Conservation (phyloP, 2,113 vertebrate genomes). For the Anoplopoma fimbria region DNA sequence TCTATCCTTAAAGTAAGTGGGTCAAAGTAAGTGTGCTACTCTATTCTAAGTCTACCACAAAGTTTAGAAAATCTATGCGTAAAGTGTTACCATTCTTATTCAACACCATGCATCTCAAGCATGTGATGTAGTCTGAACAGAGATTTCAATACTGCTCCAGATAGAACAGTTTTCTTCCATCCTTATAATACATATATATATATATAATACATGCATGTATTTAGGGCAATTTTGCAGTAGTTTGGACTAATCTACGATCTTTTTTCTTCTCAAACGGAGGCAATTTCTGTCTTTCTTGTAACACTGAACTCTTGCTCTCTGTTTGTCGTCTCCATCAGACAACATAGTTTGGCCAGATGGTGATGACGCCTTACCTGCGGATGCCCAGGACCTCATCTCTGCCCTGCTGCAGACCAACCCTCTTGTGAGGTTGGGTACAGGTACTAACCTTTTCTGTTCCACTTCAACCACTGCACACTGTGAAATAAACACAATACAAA, state of each 20-base stretch:
- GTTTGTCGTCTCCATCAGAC: constrained; percentile 78
- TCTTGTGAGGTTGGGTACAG: constrained; percentile 89
- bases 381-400: constrained; percentile 91
- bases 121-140: not conserved
- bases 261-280: not conserved
- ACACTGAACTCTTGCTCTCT: constrained; percentile 27
- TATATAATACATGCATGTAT: not conserved
- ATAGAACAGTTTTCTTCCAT: not conserved
- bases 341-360: constrained; percentile 93
- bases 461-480: too few relatives aligned
- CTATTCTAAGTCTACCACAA: not conserved
- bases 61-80: not conserved
- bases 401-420: constrained; percentile 92
- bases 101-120: not conserved
- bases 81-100: not conserved
- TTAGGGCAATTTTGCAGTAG: not conserved
- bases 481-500: too few relatives aligned
- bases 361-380: constrained; percentile 90
- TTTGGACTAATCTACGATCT: not conserved
- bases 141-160: not conserved
- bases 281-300: not conserved
- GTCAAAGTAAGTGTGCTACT: not conserved
- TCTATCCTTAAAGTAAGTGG: constrained; percentile 1
- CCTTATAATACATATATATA: too few relatives aligned
- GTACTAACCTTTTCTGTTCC: too few relatives aligned